Evolutionary conservation across 2,797 vertebrate species (phyloP), one percentile per base, ranked within the genome.

Genomic region (Sebastes minor): DNA sequence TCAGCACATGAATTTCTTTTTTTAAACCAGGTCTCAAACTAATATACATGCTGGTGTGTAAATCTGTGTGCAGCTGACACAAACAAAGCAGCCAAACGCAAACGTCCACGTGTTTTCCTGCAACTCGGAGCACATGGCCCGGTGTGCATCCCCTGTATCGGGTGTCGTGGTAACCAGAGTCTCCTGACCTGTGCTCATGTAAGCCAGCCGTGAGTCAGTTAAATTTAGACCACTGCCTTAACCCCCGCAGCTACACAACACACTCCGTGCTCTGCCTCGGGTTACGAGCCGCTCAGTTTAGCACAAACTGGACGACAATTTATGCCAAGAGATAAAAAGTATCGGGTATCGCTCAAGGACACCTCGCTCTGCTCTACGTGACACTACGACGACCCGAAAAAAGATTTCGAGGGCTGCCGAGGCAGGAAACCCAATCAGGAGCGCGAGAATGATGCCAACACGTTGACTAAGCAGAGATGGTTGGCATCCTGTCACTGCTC

Each of bases 391-490:
- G 38, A 70, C 76, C 80, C 22, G 55, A 74, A 77, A 86, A 87
- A 60, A 59, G 79, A 82, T 71, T n/a, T 56, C 4, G 66, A 46
- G 74, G 68, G 67, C 59, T 35, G 38, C 62, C 16, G 55, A 69
- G 68, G 38, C 60, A 33, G 80, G 81, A 87, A 89, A 91, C 71
- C 70, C 30, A 56, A 90, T 76, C 81, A 28, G 46, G 61, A 28
- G 33, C 14, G 8, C 8, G 60, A 76, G 84, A 66, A 52, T 4
- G 3, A 49, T 2, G 74, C 83, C 90, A 90, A 76, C 35, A 18
- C 11, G 63, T 91, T 90, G 89, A 93, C 83, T 88, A 81, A 92
- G 91, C 90, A 89, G 81, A 84, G 70, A 82, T 13, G 79, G 10
- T 46, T 20, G 60, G 52, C 64, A 25, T 70, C 67, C 55, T 8